These are phyloP conservation scores for Drosophila kambysellisi DNA, from an alignment of 2,888 invertebrate species.

Conservation along the genomic window DNA sequence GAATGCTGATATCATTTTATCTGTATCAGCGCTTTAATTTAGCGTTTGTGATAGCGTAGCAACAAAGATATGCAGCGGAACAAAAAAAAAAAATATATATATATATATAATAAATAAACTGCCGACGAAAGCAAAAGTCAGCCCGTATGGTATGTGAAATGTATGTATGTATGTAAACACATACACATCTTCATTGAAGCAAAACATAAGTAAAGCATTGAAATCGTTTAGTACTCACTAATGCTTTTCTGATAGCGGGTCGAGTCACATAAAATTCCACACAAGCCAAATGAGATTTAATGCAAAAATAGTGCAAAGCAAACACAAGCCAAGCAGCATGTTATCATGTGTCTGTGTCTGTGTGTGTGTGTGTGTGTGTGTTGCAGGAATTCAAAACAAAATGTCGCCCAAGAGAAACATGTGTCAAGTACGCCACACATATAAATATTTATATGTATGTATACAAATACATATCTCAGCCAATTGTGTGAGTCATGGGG, in stretches of 20 bases:
- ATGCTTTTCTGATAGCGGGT: constrained; percentile 35
- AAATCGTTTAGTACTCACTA: constrained; percentile 48
- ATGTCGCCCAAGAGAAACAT: constrained; percentile 2
- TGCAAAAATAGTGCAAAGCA: constrained; percentile 11
- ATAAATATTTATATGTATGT: no score
- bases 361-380: neutral
- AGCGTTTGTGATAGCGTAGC: constrained; percentile 5
- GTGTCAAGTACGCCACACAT: constrained; percentile 11
- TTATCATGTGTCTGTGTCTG: constrained; percentile 1
- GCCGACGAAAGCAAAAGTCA: constrained; percentile 25
- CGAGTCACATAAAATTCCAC: constrained; percentile 11
- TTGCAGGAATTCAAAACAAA: neutral
- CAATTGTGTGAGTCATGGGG: neutral
- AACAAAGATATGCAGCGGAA: constrained; percentile 23
- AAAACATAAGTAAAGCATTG: neutral
- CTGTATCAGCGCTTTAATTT: constrained; percentile 32
- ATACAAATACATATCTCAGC: neutral
- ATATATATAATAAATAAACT: constrained; percentile 16
- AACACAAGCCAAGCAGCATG: constrained; percentile 1
- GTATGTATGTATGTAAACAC: neutral
- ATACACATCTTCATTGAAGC: neutral
- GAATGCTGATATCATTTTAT: constrained; percentile 29
- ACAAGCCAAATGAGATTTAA: constrained; percentile 24
- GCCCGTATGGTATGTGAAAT: constrained; percentile 4
- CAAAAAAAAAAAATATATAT: no score